Evolutionary conservation across 2,888 invertebrate species (phyloP).

Genomic region (Mesopsocus fuscifrons): DNA sequence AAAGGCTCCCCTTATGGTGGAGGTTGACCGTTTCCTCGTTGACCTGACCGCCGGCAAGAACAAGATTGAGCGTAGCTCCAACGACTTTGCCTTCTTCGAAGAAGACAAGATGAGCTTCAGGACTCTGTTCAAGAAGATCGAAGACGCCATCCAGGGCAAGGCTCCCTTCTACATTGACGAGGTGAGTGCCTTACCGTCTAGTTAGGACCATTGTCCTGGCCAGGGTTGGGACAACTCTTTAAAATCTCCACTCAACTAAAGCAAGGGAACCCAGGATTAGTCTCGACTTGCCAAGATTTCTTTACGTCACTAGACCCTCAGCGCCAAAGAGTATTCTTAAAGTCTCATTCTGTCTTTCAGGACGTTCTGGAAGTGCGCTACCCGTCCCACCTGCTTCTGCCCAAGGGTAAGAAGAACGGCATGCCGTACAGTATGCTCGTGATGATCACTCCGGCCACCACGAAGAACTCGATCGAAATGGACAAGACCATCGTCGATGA

Average conservation of each 20-base stretch:
- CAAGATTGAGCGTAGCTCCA: constrained; percentile 43
- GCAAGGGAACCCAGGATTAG: no score
- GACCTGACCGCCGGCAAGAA: constrained; percentile 40
- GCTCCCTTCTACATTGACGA: constrained; percentile 28
- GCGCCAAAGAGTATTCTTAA: no score
- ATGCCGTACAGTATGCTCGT: constrained; percentile 42
- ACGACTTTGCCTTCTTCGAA: constrained; percentile 40
- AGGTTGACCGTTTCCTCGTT: constrained; percentile 40
- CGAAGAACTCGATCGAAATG: constrained; percentile 14
- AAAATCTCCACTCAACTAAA: no score
- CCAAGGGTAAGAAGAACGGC: constrained; percentile 47
- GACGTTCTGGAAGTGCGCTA: constrained; percentile 38
- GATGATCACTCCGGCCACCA: constrained; percentile 35
- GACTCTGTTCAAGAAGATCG: constrained; percentile 40
- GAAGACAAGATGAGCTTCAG: constrained; percentile 43
- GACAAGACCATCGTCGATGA: constrained; percentile 32
- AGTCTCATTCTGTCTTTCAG: no score
- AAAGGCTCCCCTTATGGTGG: constrained; percentile 27
- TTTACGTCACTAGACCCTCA: no score
- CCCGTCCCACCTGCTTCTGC: constrained; percentile 49
- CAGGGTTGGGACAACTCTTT: no score
- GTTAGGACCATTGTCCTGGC: no score
- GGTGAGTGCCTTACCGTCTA: constrained; percentile 17
- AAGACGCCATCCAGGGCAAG: constrained; percentile 32
- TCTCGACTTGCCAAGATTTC: no score